A percentile compares a stretch with the other conserved stretches of the same genome.
phyloP scores from a whole-genome alignment of 2,113 vertebrate species.

The Planiliza haematocheilus region DNA sequence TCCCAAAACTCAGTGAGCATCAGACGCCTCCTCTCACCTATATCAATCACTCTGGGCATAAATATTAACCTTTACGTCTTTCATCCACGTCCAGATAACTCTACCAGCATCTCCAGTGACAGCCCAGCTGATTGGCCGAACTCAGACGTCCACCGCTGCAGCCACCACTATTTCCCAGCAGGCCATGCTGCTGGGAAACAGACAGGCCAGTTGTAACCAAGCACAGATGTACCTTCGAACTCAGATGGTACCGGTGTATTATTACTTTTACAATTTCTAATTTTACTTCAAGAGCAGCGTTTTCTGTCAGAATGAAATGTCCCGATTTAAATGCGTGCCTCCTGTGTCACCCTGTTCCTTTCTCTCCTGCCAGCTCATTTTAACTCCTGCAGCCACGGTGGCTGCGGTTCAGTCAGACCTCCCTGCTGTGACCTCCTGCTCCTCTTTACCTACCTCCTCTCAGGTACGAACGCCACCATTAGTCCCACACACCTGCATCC shows the following conservation, averaged over 20 bases:
- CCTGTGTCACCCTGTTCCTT: slow-evolving; percentile 12
- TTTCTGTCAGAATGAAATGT: not conserved
- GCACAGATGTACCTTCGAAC: slow-evolving; percentile 97
- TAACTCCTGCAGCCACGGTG: slow-evolving; percentile 93
- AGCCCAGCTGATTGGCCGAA: slow-evolving; percentile 91
- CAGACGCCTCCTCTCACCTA: not conserved
- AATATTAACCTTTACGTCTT: not conserved
- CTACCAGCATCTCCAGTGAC: slow-evolving; percentile 91
- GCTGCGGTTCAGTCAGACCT: slow-evolving; percentile 93
- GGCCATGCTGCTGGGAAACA: slow-evolving; percentile 92
- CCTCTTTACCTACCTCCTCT: slow-evolving; percentile 89
- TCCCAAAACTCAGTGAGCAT: slow-evolving; percentile 90
- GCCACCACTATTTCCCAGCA: slow-evolving; percentile 88
- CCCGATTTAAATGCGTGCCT: slow-evolving; percentile 1
- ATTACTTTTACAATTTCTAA: not conserved
- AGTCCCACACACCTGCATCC: not conserved
- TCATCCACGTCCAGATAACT: slow-evolving; percentile 84
- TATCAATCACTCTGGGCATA: not conserved
- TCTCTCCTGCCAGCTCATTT: slow-evolving; percentile 88
- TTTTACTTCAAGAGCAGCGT: slow-evolving; percentile 8
- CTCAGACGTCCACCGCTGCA: slow-evolving; percentile 88
- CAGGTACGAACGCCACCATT: slow-evolving; percentile 84
- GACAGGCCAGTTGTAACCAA: slow-evolving; percentile 91
- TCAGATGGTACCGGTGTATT: slow-evolving; percentile 88
- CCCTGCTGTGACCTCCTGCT: slow-evolving; percentile 88